These are phyloP conservation scores for Ellobius talpinus DNA, from an alignment of 2,113 vertebrate species.

Conservation along the genomic window DNA sequence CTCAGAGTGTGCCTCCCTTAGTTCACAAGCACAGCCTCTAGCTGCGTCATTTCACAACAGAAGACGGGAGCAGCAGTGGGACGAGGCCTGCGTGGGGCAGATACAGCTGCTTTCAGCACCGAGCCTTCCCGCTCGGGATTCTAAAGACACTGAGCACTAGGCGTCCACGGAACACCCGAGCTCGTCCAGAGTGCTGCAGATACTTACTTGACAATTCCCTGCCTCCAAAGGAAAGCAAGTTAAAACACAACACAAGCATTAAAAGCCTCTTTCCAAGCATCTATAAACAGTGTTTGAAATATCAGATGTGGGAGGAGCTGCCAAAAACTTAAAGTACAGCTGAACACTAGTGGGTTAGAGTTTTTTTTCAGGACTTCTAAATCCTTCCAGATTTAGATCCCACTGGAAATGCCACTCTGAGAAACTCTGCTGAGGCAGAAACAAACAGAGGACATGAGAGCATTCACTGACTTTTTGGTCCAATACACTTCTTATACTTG, in stretches of 20 bases:
- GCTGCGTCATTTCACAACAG: conserved; percentile 62
- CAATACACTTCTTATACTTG: background rate
- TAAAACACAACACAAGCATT: conserved; percentile 96
- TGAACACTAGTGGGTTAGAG: conserved; percentile 63
- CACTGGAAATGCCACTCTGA: conserved; percentile 56
- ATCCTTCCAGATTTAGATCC: conserved; percentile 73
- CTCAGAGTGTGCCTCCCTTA: conserved; percentile 63
- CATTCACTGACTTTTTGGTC: conserved; percentile 22
- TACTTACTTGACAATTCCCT: conserved; percentile 99
- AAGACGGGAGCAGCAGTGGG: conserved; percentile 70
- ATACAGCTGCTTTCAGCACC: conserved; percentile 12
- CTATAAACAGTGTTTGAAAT: conserved; percentile 69
- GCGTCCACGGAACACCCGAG: conserved; percentile 72
- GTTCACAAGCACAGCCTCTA: conserved; percentile 74
- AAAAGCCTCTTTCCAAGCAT: conserved; percentile 88
- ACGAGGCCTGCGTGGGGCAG: conserved; percentile 68
- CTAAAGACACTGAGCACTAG: conserved; percentile 39
- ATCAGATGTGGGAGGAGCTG: conserved; percentile 54
- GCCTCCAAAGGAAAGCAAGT: conserved; percentile 98
- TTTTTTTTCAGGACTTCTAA: conserved; percentile 69
- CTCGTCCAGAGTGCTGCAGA: conserved; percentile 66
- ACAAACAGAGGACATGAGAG: background rate
- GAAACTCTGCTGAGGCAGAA: conserved; percentile 45
- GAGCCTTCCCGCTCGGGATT: conserved; percentile 31
- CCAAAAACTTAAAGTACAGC: conserved; percentile 61